These are phyloP conservation scores for Pollenia griseotomentosa DNA, from an alignment of 2,888 invertebrate species.

Conservation along the genomic window DNA sequence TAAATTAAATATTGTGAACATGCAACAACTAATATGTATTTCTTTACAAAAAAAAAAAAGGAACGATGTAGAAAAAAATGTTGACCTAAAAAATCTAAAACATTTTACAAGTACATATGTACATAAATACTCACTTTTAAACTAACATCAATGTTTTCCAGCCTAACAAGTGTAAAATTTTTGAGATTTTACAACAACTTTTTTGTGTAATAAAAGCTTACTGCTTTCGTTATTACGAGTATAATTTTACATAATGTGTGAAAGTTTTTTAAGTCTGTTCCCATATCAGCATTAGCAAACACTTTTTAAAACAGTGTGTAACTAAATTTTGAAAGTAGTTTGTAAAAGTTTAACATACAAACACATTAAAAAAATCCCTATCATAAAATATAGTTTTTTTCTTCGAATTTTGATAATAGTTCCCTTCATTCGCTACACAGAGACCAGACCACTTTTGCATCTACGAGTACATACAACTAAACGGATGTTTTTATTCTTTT, in stretches of 20 bases:
- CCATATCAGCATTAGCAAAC: background rate
- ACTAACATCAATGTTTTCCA: background rate
- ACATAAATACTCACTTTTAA: background rate
- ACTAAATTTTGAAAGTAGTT: background rate
- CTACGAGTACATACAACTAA: too few species aligned
- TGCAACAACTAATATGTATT: slow-evolving; percentile 23
- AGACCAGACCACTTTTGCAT: too few species aligned
- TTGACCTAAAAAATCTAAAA: slow-evolving; percentile 40
- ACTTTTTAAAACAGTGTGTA: background rate
- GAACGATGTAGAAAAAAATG: background rate
- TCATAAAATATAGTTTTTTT: too few species aligned
- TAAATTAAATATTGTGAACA: slow-evolving; percentile 41
- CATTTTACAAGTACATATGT: background rate
- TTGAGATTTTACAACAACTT: background rate
- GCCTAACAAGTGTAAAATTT: slow-evolving; percentile 23
- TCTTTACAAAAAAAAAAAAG: slow-evolving; percentile 16
- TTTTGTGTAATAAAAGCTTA: background rate
- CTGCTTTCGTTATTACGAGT: background rate
- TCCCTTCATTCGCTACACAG: too few species aligned
- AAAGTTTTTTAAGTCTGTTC: background rate
- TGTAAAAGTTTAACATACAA: background rate
- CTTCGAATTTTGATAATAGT: too few species aligned
- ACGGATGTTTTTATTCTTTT: too few species aligned
- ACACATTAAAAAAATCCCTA: too few species aligned
- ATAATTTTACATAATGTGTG: background rate